These are phyloP conservation scores for Morpho deidamia DNA, from an alignment of 2,888 invertebrate species.

Conservation along the genomic window DNA sequence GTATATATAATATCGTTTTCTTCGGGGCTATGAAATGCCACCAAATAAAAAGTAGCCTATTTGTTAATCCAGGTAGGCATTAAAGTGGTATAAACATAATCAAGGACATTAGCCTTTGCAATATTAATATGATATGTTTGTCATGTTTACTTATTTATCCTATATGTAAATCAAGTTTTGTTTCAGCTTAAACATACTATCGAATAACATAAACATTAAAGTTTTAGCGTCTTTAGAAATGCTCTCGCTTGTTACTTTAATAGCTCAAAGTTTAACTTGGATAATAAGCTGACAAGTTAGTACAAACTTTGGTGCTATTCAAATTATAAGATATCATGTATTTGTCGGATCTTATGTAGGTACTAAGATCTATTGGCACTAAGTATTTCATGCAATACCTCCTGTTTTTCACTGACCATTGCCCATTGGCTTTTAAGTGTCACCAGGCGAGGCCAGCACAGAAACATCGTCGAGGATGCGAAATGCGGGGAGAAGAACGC, in stretches of 20 bases:
- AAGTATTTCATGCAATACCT: no score
- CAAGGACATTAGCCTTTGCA: background rate
- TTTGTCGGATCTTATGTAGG: background rate
- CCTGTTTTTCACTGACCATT: no score
- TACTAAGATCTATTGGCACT: background rate
- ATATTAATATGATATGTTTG: no score
- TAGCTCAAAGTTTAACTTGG: constrained; percentile 15
- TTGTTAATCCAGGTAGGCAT: background rate
- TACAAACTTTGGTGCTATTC: constrained; percentile 2
- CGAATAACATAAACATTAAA: constrained; percentile 17
- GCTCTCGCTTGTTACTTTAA: constrained; percentile 16
- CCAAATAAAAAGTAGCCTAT: background rate
- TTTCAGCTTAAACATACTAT: constrained; percentile 5
- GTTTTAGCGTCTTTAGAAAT: constrained; percentile 17
- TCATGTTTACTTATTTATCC: no score
- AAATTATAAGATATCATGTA: background rate
- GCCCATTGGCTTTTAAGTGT: no score
- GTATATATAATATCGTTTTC: no score
- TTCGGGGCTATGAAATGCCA: no score
- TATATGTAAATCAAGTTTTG: constrained; percentile 6
- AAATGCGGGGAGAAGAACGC: no score
- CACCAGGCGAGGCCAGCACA: no score
- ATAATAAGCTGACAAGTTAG: constrained; percentile 11
- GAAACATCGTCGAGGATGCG: no score
- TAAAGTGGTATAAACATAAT: no score